Evolutionary conservation across 2,888 invertebrate species (phyloP).

Genomic region (Trypoxylon attenuatum): DNA sequence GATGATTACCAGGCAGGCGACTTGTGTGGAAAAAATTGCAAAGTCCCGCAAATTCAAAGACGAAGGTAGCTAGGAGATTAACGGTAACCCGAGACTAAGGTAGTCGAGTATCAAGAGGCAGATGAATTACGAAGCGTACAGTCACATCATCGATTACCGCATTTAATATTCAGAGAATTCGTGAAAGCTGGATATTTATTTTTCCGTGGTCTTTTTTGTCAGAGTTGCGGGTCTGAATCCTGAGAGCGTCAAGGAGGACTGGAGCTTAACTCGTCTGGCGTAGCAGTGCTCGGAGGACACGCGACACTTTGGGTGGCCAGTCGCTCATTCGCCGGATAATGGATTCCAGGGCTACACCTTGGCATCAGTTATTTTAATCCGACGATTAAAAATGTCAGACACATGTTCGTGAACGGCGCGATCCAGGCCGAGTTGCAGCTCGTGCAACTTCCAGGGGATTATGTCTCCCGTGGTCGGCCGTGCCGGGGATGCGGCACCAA

Average conservation of each 20-base stretch:
- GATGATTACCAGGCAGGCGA: too few relatives aligned
- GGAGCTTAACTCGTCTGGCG: constrained; percentile 47
- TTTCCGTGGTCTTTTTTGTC: constrained; percentile 10
- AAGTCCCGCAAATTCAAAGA: too few relatives aligned
- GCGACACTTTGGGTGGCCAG: constrained; percentile 69
- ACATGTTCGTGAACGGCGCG: constrained; percentile 65
- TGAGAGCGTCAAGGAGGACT: constrained; percentile 36
- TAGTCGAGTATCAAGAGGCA: background rate
- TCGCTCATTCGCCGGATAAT: constrained; percentile 63
- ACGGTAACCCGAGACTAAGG: background rate
- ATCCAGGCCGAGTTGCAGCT: constrained; percentile 51
- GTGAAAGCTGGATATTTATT: constrained; percentile 29
- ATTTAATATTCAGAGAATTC: constrained; percentile 36
- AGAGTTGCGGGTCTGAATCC: background rate
- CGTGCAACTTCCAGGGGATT: constrained; percentile 59
- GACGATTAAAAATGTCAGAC: constrained; percentile 73
- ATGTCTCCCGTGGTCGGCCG: constrained; percentile 46
- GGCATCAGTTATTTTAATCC: constrained; percentile 73
- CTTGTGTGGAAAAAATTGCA: too few relatives aligned
- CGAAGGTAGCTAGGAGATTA: too few relatives aligned
- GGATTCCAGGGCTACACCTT: constrained; percentile 64
- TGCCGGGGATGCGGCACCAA: constrained; percentile 20
- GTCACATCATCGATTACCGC: constrained; percentile 32
- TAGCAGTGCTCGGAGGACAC: constrained; percentile 51
- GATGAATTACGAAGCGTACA: constrained; percentile 5